Percentiles rank a stretch among this genome's conserved stretches.
Conservation (phyloP, 2,113 vertebrate species). For the Xiphias gladius region DNA sequence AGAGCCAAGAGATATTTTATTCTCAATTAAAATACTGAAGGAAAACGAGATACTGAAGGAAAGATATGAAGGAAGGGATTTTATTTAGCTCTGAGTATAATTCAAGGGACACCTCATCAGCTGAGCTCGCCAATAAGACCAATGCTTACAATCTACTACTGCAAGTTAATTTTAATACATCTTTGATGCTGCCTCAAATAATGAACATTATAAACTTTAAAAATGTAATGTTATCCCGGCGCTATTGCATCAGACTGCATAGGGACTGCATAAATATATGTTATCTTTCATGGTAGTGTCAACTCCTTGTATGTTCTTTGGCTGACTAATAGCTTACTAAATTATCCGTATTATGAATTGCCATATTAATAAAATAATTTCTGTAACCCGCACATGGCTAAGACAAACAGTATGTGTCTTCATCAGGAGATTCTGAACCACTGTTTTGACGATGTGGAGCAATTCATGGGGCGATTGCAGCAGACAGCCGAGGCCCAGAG, state of each 20-base stretch:
- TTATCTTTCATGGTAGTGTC: background rate
- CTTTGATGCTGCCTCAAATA: background rate
- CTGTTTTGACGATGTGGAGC: constrained; percentile 90
- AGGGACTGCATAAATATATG: too few relatives aligned
- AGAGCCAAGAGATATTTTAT: too few relatives aligned
- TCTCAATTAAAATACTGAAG: too few relatives aligned
- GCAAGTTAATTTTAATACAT: too few relatives aligned
- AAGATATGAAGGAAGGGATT: background rate
- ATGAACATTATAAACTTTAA: background rate
- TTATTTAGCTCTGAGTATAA: background rate
- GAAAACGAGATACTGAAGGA: too few relatives aligned
- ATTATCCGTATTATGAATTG: background rate
- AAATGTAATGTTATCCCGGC: background rate
- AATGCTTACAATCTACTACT: too few relatives aligned
- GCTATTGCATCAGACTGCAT: too few relatives aligned
- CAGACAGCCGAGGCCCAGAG: constrained; percentile 86
- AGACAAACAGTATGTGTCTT: background rate
- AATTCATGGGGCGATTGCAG: constrained; percentile 87
- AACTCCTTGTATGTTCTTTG: background rate
- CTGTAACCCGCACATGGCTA: background rate
- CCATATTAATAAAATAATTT: background rate
- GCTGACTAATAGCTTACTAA: background rate
- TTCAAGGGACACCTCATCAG: too few relatives aligned
- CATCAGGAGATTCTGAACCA: constrained; percentile 89
- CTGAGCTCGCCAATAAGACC: too few relatives aligned